Evolutionary conservation across 2,888 invertebrate genomes (phyloP).

Genomic region (Phalera bucephala): DNA sequence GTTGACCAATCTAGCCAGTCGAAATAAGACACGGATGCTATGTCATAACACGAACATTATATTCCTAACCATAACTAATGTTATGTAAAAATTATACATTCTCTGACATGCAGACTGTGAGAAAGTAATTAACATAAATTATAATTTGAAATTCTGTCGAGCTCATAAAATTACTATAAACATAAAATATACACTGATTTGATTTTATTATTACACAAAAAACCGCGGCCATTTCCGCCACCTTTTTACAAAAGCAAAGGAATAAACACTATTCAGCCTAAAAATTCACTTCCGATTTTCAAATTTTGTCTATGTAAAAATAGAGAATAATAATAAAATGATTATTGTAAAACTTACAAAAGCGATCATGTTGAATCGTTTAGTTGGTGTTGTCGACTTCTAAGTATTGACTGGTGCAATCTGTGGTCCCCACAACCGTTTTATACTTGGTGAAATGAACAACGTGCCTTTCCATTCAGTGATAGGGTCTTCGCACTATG

Average conservation of each 20-base stretch:
- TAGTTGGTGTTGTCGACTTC: slow-evolving; percentile 62
- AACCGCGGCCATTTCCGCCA: not conserved
- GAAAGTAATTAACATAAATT: slow-evolving; percentile 13
- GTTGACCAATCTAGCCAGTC: too few species aligned
- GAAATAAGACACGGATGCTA: too few species aligned
- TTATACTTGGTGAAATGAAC: slow-evolving; percentile 79
- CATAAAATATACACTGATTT: not conserved
- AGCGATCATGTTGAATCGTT: slow-evolving; percentile 76
- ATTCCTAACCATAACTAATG: slow-evolving; percentile 13
- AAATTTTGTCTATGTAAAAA: too few species aligned
- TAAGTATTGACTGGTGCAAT: slow-evolving; percentile 68
- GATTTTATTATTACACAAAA: too few species aligned
- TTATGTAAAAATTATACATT: slow-evolving; percentile 16
- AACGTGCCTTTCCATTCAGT: slow-evolving; percentile 73
- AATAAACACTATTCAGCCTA: slow-evolving; percentile 15
- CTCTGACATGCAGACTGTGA: slow-evolving; percentile 20
- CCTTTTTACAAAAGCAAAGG: slow-evolving; percentile 7
- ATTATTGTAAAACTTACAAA: slow-evolving; percentile 61
- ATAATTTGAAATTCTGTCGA: not conserved
- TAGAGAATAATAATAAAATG: slow-evolving; percentile 14
- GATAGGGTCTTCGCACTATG: slow-evolving; percentile 59
- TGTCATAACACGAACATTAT: slow-evolving; percentile 14
- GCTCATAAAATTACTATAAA: not conserved
- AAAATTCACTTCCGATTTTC: slow-evolving; percentile 4
- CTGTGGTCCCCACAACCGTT: slow-evolving; percentile 58